Conservation (phyloP, 2,888 invertebrate genomes). For the Elysia crispata region DNA sequence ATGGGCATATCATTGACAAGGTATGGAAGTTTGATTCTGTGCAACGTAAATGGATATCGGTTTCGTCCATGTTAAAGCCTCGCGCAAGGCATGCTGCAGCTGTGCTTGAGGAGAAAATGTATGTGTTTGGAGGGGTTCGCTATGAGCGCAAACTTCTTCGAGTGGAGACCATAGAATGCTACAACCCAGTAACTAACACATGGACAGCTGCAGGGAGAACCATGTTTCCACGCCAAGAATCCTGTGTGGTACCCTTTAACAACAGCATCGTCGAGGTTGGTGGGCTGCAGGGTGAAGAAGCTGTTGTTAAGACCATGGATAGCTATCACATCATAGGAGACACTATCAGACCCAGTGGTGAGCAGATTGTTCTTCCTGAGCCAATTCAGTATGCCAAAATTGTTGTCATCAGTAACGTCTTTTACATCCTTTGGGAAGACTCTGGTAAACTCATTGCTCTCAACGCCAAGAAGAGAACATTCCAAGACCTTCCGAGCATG, state of each 20-base stretch:
- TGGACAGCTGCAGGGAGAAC: conserved; percentile 72
- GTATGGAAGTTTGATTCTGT: conserved; percentile 75
- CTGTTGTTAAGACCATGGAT: conserved; percentile 73
- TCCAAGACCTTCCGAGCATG: conserved; percentile 70
- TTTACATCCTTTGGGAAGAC: conserved; percentile 77
- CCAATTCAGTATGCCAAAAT: conserved; percentile 73
- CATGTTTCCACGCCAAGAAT: conserved; percentile 73
- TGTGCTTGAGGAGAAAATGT: conserved; percentile 68
- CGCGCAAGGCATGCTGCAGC: conserved; percentile 75
- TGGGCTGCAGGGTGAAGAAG: conserved; percentile 69
- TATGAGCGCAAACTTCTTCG: conserved; percentile 61
- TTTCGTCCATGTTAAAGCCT: conserved; percentile 69
- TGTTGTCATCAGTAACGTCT: conserved; percentile 71
- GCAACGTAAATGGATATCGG: conserved; percentile 69
- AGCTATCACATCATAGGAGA: conserved; percentile 68
- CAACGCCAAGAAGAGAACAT: conserved; percentile 73
- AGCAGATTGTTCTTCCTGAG: conserved; percentile 75
- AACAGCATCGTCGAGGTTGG: conserved; percentile 74
- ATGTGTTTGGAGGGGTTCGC: conserved; percentile 74
- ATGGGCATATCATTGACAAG: conserved; percentile 68
- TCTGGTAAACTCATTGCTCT: conserved; percentile 72
- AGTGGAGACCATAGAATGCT: conserved; percentile 74
- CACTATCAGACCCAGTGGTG: conserved; percentile 67
- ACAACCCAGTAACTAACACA: conserved; percentile 64
- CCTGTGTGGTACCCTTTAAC: conserved; percentile 70